Evolutionary conservation across 2,888 invertebrate genomes (phyloP), one percentile per base, ranked within the genome.

Genomic region (Hyles lineata): DNA sequence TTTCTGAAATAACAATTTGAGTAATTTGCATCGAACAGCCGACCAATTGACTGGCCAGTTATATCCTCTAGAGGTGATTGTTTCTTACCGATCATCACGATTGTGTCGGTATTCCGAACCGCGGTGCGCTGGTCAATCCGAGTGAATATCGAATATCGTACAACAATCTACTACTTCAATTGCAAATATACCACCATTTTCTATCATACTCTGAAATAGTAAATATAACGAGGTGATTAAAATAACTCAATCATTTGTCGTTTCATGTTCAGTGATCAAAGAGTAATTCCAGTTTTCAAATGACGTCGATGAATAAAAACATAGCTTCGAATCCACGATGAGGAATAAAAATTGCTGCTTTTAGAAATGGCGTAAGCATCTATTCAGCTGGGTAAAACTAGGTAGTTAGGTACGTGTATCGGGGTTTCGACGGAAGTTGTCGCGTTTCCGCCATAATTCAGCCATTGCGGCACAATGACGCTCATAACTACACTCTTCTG

Each of bases 391-490:
- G 63, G 35, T 67, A 43, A 21, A 67, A 43, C 43, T 67, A 43
- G 21, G 19, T 58, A 58, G 55, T 62, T 21, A 52, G 60, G 70
- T 70, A 70, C 60, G 69, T 69, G 67, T 85, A 82, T 80, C 82
- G 81, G 79, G 80, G 81, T 83, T 83, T 83, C 82, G 76, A 76
- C 87, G 89, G 88, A 89, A 87, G 87, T 85, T 83, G 83, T 81
- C 83, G 85, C 83, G 88, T 87, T 85, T 83, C 87, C 85, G 85
- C 87, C 81, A 89, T 90, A 89, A 90, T 85, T 90, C 87, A 89
- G 82, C 79, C 83, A 82, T 82, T 82, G 87, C 82, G 81, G 81
- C 80, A 86, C 86, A 87, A 85, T 87, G 85, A 84, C 83, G 83
- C 82, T 77, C 79, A 77, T 79, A 61, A 58, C 35, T 35, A 55